Evolutionary conservation across 2,888 invertebrate species (phyloP), one percentile per base, ranked within the genome.

Genomic region (Hemicrepidius hirtus): DNA sequence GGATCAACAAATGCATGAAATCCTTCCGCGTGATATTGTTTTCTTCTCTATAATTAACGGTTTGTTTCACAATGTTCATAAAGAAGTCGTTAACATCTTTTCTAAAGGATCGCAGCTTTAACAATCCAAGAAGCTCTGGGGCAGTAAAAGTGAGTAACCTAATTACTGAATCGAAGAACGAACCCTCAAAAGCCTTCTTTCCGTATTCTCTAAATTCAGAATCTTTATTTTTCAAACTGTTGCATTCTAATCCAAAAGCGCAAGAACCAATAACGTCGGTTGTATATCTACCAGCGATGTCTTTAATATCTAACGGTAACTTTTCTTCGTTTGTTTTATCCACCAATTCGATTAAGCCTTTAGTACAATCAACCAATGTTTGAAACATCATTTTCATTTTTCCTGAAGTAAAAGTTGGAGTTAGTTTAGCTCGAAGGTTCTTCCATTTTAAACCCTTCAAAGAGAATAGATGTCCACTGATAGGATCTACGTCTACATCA

Each of bases 181-280:
- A 50, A 2, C 65, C 50, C 12, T 67, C 59, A 37, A 79, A 73
- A 0, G 75, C 37, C 55, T 70, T 70, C 24, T 68, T 71, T 0
- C 81, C 80, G 46, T 78, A 79, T 16, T 70, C 55, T 20, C 77
- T 49, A 81, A 91, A 91, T 71, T 88, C 87, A 0, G 89, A 86
- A 72, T 89, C 85, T 0, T 88, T 84, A 78, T 88, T 86, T 50
- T 87, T 85, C 53, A 91, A 87, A n/a, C 89, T 88, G 75, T 91
- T 88, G 74, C 88, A 88, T 72, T 91, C 89, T 9, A 91, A 85
- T 16, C 91, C 91, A 79, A 91, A 91, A 12, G 89, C 90, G 66
- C 89, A 88, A 37, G 87, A 88, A 0, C 88, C 89, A 21, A 91
- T 89, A 4, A 90, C 88, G 77, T 91, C 90, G 84, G 89, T 89